A percentile compares a stretch with the other conserved stretches of the same genome.
These are phyloP conservation scores for Gymnoscopelus microlampas DNA, from an alignment of 2,797 vertebrate species.

Conservation along the genomic window DNA sequence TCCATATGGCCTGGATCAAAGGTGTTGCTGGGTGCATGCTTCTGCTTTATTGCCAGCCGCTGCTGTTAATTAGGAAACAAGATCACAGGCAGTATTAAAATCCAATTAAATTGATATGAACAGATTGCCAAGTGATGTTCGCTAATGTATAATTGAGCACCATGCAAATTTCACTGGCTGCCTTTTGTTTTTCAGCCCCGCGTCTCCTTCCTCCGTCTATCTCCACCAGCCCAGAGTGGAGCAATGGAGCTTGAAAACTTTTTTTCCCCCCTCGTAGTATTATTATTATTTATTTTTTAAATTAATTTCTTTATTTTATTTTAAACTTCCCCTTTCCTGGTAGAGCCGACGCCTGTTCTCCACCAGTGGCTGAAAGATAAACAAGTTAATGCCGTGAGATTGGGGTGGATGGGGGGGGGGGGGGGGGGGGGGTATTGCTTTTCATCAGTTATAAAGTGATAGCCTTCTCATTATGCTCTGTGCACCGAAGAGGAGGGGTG, in stretches of 20 bases:
- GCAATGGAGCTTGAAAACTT: constrained; percentile 94
- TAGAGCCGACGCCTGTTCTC: neutral
- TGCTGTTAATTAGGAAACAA: constrained; percentile 99
- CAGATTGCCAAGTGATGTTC: constrained; percentile 99
- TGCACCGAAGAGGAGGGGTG: neutral
- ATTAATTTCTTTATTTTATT: constrained; percentile 57
- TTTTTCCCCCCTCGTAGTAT: constrained; percentile 48
- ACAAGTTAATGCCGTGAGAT: constrained; percentile 93
- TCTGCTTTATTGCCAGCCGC: constrained; percentile 99
- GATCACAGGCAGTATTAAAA: constrained; percentile 99
- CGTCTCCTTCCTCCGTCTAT: constrained; percentile 75
- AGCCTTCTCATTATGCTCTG: too few relatives aligned
- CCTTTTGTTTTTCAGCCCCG: constrained; percentile 90
- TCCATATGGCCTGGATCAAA: constrained; percentile 99
- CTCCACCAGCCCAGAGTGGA: constrained; percentile 89
- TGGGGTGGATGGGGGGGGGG: too few relatives aligned
- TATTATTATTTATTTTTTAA: constrained; percentile 53
- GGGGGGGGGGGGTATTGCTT: constrained; percentile 82
- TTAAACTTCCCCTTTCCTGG: constrained; percentile 18
- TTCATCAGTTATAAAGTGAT: constrained; percentile 74
- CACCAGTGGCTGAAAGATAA: constrained; percentile 89
- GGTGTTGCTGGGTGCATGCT: constrained; percentile 99
- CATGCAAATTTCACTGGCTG: constrained; percentile 99
- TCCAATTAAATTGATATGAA: constrained; percentile 99
- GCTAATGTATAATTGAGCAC: constrained; percentile 99